These are phyloP conservation scores for Drosophila sulfurigaster DNA, from an alignment of 1,140 invertebrate genomes.

Conservation along the genomic window DNA sequence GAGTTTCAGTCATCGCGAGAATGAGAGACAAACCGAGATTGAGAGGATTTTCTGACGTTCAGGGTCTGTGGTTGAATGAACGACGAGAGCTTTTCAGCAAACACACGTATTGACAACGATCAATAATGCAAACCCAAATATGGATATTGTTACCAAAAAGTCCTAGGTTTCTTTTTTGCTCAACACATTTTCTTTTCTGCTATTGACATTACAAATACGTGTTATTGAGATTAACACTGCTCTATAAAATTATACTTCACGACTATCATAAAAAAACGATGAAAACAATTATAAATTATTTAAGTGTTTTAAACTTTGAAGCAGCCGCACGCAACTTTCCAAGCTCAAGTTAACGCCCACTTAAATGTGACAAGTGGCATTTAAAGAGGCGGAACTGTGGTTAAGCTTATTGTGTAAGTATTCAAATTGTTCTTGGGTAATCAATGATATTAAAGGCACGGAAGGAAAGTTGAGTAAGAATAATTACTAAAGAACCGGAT, in stretches of 20 bases:
- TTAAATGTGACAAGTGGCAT: neutral
- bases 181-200: neutral
- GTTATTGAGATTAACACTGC: constrained; percentile 4
- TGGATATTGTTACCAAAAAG: constrained; percentile 45
- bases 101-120: constrained; percentile 21
- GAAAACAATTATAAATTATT: constrained; percentile 20
- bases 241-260: constrained; percentile 19
- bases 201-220: neutral
- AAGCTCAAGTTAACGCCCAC: neutral
- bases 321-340: constrained; percentile 14
- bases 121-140: constrained; percentile 41
- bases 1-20: neutral
- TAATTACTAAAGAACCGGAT: neutral
- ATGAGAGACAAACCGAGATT: neutral
- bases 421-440: neutral
- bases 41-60: constrained; percentile 27
- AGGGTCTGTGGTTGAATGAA: constrained; percentile 65
- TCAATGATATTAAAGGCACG: neutral
- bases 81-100: constrained; percentile 45
- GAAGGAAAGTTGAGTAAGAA: neutral
- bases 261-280: neutral
- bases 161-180: neutral
- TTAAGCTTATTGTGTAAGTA: neutral
- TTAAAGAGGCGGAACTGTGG: constrained; percentile 7
- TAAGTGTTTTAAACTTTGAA: constrained; percentile 7